Evolutionary conservation across 1,140 invertebrate species (phyloP).

Genomic region (Yoshiicerus persimilis): DNA sequence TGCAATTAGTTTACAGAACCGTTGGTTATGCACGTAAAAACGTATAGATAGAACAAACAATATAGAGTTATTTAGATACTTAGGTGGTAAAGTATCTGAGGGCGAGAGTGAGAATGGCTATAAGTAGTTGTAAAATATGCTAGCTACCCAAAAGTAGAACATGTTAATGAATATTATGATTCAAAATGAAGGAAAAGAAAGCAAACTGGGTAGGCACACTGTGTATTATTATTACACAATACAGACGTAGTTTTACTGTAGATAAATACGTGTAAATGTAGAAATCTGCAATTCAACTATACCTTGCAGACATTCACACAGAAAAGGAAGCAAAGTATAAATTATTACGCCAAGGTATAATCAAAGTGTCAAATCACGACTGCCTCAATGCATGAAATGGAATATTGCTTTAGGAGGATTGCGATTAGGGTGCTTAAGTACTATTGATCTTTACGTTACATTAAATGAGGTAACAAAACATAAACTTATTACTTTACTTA

Average conservation of each 20-base stretch:
- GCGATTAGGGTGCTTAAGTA: slow-evolving; percentile 1
- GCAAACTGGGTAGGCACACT: background rate
- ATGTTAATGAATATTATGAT: background rate
- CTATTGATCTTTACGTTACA: background rate
- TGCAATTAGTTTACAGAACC: background rate
- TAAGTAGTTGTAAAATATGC: background rate
- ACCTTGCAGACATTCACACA: background rate
- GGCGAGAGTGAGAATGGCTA: background rate
- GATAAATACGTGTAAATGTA: background rate
- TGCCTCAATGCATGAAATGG: slow-evolving; percentile 32
- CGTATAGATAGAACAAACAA: too few relatives aligned
- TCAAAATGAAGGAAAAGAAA: background rate
- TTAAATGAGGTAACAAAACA: background rate
- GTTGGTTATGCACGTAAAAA: too few relatives aligned
- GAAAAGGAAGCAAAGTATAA: slow-evolving; percentile 30
- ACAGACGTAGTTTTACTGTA: background rate
- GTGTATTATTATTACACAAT: background rate
- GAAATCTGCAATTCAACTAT: background rate
- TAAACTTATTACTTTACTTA: background rate
- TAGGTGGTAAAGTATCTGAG: too few relatives aligned
- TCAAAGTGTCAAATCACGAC: slow-evolving; percentile 33
- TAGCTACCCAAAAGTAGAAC: background rate
- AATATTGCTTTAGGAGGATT: slow-evolving; percentile 13
- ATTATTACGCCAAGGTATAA: slow-evolving; percentile 25
- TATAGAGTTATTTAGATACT: too few relatives aligned